Evolutionary conservation across 1,140 invertebrate species (phyloP).

Genomic region (Phenacoccus solenopsis): DNA sequence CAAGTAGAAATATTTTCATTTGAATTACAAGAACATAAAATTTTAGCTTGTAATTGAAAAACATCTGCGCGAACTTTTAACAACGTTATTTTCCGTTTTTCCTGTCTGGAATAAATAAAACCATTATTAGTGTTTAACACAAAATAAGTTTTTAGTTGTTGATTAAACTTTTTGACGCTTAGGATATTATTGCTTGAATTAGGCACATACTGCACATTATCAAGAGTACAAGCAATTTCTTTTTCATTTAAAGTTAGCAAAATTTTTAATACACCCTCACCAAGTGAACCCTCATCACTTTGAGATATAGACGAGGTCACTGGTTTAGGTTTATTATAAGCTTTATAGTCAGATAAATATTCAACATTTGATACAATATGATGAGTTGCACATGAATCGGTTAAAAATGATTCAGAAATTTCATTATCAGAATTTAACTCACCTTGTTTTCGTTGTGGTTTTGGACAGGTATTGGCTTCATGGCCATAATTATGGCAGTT

Average conservation of each 20-base stretch:
- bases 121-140: background rate
- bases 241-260: background rate
- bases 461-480: background rate
- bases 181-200: background rate
- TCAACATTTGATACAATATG: background rate
- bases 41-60: background rate
- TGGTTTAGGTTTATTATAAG: background rate
- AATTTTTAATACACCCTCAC: background rate
- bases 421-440: background rate
- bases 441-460: background rate
- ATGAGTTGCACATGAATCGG: background rate
- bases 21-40: background rate
- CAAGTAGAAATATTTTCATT: too few relatives aligned
- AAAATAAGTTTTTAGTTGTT: background rate
- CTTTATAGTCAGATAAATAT: background rate
- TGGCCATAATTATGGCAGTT: background rate
- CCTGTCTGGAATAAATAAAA: background rate
- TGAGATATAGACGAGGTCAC: background rate
- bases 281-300: background rate
- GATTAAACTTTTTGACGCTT: background rate
- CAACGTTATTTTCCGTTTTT: background rate
- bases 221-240: background rate
- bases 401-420: background rate
- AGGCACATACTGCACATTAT: background rate
- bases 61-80: background rate